Conservation (phyloP, 2,113 vertebrate genomes). For the Chlorocebus sabaeus region DNA sequence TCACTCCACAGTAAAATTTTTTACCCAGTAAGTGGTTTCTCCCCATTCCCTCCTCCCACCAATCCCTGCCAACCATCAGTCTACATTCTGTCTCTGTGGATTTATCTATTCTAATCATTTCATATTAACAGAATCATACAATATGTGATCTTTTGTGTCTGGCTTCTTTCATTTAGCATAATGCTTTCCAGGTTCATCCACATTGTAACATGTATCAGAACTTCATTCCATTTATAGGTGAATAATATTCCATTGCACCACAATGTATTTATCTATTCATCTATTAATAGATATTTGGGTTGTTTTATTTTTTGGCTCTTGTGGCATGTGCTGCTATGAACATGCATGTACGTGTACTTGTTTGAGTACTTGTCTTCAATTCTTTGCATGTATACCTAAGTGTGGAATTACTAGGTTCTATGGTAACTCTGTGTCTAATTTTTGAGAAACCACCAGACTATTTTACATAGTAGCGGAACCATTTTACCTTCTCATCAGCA, state of each 20-base stretch:
- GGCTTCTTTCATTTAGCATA: background rate
- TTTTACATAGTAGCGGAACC: background rate
- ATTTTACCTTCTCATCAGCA: background rate
- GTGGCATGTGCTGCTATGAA: background rate
- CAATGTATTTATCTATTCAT: background rate
- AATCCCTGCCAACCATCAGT: background rate
- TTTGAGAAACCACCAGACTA: background rate
- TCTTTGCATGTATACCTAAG: background rate
- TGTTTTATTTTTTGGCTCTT: background rate
- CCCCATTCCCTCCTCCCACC: background rate
- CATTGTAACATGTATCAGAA: background rate
- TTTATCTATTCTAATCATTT: constrained; percentile 12
- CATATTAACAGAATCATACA: background rate
- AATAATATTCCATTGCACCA: background rate
- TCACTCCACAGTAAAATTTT: background rate
- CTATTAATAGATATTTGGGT: background rate
- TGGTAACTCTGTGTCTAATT: background rate
- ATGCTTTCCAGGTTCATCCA: background rate
- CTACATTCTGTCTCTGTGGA: background rate
- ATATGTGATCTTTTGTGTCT: background rate
- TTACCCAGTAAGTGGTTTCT: background rate
- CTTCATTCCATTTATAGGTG: background rate
- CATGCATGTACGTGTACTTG: background rate
- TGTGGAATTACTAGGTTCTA: background rate
- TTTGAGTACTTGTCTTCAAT: constrained; percentile 24